Base-by-base conservation (phyloP, 2,113 vertebrate species). In the Atherinomorus stipes region DNA sequence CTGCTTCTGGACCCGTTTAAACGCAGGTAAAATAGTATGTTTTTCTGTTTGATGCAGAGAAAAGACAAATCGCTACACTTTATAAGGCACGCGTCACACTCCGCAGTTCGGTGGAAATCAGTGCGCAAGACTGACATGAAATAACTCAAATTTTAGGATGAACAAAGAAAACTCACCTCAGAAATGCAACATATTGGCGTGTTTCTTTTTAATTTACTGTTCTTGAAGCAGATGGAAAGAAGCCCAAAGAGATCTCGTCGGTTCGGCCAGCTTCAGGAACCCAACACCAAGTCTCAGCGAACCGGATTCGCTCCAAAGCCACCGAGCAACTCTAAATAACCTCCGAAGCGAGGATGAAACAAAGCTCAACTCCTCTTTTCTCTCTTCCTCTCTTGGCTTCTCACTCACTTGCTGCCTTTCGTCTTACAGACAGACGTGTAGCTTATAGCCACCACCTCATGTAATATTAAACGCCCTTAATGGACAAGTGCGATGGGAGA, bases 131-230 rank as follows among this genome's bases (percentile, higher is more conserved):
- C 16, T 57, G 37, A 19, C 18, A 72, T 23, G 19, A 44, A 66
- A 31, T n/a, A 52, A 47, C 66, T 49, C 21, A 3, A 11, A 60
- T 54, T 26, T 13, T 22, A 4, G 60, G 26, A 10, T 1, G 62
- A 75, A 89, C 76, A 91, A 90, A 88, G 76, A 84, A 50, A 58
- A 82, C 25, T 70, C 82, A 89, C 89, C 81, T 88, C 75, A 76
- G 44, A 87, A 78, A 81, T 52, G 73, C 77, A 78, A 58, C 84
- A 87, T 87, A 37, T 81, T 45, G 47, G 34, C 23, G 49, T 57
- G 50, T 31, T 34, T 38, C 56, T 34, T 64, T 64, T 74, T 59
- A 69, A 28, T 54, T 42, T 18, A 64, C 15, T 34, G 34, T 47
- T 62, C 61, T 59, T 12, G 49, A 52, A 53, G 13, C 11, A 22